Evolutionary conservation across 2,113 vertebrate species (phyloP).

Genomic region (Oryctolagus cuniculus): mOryCun1.1 NC_091453.1:5256501-5257000

Average conservation of each 20-base stretch:
- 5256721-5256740: background rate
- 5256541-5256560: background rate
- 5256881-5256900: background rate
- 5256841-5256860: no score
- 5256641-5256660: conserved; percentile 36
- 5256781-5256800: background rate
- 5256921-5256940: background rate
- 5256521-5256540: background rate
- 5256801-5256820: background rate
- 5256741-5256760: background rate
- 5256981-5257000: background rate
- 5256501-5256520: conserved; percentile 21
- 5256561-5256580: background rate
- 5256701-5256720: conserved; percentile 34
- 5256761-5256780: conserved; percentile 3
- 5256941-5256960: background rate
- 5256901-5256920: background rate
- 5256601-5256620: background rate
- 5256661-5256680: conserved; percentile 5
- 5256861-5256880: background rate
- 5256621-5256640: background rate
- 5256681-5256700: conserved; percentile 36
- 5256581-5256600: background rate
- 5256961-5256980: background rate
- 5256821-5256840: background rate